Percentiles rank a stretch among this genome's conserved stretches.
These are phyloP conservation scores for Drosophila auraria DNA, from an alignment of 1,140 invertebrate genomes.

Conservation along the genomic window DNA sequence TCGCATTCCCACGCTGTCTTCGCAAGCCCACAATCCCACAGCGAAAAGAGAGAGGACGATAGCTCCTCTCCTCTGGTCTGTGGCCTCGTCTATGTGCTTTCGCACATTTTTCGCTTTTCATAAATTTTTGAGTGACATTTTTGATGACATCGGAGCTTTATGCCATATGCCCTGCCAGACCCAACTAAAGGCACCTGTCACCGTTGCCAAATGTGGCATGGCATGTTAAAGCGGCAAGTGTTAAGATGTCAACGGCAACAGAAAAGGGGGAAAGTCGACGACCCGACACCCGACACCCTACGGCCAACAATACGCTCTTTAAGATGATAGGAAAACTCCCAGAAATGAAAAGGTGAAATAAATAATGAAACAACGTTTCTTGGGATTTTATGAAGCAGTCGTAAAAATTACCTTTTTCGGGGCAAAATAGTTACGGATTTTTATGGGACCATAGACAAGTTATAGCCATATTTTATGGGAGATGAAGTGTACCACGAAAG, in stretches of 20 bases:
- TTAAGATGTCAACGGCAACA: conserved; percentile 75
- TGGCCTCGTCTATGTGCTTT: conserved; percentile 46
- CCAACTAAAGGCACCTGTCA: conserved; percentile 83
- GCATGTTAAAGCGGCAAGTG: conserved; percentile 78
- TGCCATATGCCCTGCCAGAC: conserved; percentile 61
- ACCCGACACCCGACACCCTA: neutral
- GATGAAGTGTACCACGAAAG: conserved; percentile 1
- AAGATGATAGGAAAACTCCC: neutral
- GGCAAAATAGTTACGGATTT: neutral
- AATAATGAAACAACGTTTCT: conserved; percentile 9
- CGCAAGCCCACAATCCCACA: conserved; percentile 7
- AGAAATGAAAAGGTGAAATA: conserved; percentile 24
- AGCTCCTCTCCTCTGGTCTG: conserved; percentile 5
- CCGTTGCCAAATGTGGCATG: conserved; percentile 76
- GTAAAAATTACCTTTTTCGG: conserved; percentile 1
- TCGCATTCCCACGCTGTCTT: conserved; percentile 43
- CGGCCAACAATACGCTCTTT: conserved; percentile 38
- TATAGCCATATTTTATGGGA: conserved; percentile 1
- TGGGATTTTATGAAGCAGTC: conserved; percentile 5
- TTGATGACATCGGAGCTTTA: conserved; percentile 81
- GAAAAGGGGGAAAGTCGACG: conserved; percentile 19
- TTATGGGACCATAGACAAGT: conserved; percentile 6
- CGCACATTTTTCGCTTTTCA: conserved; percentile 68
- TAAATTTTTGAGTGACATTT: conserved; percentile 83
- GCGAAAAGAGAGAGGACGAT: neutral